Conservation (phyloP, 2,797 vertebrate genomes). For the Rhinella marina region DNA sequence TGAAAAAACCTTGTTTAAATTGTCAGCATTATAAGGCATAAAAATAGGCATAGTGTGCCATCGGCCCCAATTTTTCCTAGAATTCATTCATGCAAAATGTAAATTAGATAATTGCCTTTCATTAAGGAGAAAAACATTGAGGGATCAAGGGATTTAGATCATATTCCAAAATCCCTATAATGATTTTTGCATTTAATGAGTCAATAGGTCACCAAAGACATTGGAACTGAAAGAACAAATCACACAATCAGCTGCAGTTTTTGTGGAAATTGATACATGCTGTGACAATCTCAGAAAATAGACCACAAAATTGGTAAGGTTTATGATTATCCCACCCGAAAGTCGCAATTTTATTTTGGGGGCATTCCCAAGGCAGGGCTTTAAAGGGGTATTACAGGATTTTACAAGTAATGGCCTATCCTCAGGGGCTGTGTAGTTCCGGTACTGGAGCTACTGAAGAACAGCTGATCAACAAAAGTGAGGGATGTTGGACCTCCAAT, state of each 20-base stretch:
- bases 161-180: not conserved
- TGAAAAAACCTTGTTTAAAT: too few species aligned
- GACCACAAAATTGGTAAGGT: too few species aligned
- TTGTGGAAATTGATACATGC: not conserved
- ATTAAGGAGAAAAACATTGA: not conserved
- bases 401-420: too few species aligned
- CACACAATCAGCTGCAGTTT: not conserved
- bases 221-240: not conserved
- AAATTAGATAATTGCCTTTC: not conserved
- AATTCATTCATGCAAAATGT: not conserved
- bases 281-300: too few species aligned
- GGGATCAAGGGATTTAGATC: not conserved
- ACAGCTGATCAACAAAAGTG: too few species aligned
- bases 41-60: not conserved
- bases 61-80: not conserved
- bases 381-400: too few species aligned
- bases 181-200: not conserved
- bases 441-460: too few species aligned
- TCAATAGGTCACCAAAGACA: not conserved
- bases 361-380: too few species aligned
- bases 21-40: not conserved
- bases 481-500: too few species aligned
- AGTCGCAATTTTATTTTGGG: too few species aligned
- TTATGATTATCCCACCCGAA: too few species aligned
- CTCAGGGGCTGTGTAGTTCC: too few species aligned